Base-by-base conservation (phyloP, 2,888 invertebrate species). In the Chorisops tibialis region DNA sequence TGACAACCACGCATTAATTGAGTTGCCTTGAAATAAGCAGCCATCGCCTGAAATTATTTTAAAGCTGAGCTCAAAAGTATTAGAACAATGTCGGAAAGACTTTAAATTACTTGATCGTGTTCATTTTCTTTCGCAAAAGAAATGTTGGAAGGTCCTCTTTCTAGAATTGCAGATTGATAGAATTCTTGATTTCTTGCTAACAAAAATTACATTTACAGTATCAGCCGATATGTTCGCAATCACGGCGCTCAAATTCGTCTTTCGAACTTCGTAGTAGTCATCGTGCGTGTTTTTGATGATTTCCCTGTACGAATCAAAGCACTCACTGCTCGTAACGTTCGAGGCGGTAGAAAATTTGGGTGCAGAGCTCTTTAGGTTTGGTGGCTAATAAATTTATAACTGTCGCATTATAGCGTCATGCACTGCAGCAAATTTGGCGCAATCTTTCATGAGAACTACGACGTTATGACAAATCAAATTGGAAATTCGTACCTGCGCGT, bases 91-190 rank as follows among this genome's bases (percentile, higher is more conserved):
- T 49, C 3, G 18, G 1, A 51, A 51, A n/a, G 49, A 1, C 35
- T 4, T n/a, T n/a, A 38, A 21, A 14, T 39, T 5, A 66, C 66
- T 60, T 96, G 96, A 79, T 97, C 96, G 75, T 96, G 96, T 73
- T 99, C 99, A 75, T 92, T 94, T 79, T 97, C 96, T 30, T 90
- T 87, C 7, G 96, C 96, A 81, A 99, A 97, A 22, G 97, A 96
- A 81, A n/a, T n/a, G n/a, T n/a, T n/a, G n/a, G n/a, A n/a, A n/a
- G n/a, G n/a, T n/a, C n/a, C n/a, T n/a, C n/a, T n/a, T n/a, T n/a
- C n/a, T n/a, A n/a, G n/a, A n/a, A n/a, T n/a, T n/a, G n/a, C n/a
- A n/a, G n/a, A n/a, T n/a, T n/a, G n/a, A n/a, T n/a, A n/a, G n/a
- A n/a, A n/a, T n/a, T n/a, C n/a, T n/a, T n/a, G n/a, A n/a, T n/a